Percentiles rank a stretch among this genome's conserved stretches.
phyloP scores from a whole-genome alignment of 2,888 invertebrate genomes.

The Synanthedon formicaeformis region DNA sequence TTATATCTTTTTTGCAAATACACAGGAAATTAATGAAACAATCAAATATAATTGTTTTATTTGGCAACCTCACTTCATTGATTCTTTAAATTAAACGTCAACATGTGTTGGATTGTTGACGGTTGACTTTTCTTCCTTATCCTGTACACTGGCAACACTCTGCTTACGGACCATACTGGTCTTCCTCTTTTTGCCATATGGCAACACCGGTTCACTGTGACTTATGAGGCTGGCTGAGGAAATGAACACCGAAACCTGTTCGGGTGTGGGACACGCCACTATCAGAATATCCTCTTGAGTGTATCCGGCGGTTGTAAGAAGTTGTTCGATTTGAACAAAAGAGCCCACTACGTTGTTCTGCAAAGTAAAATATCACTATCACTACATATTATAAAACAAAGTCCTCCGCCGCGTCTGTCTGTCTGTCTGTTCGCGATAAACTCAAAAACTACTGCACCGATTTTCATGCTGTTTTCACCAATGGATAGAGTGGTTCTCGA shows the following conservation, averaged over 20 bases:
- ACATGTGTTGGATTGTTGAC: background rate
- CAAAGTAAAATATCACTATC: conserved; percentile 17
- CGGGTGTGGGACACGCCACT: conserved; percentile 91
- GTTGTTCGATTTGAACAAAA: conserved; percentile 87
- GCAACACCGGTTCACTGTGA: conserved; percentile 52
- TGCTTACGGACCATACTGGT: conserved; percentile 39
- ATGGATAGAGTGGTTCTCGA: too few species aligned
- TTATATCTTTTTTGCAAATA: too few species aligned
- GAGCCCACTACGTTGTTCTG: conserved; percentile 90
- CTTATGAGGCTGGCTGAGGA: conserved; percentile 81
- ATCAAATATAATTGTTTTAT: background rate
- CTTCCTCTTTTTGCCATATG: conserved; percentile 53
- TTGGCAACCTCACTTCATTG: background rate
- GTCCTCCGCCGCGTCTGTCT: too few species aligned
- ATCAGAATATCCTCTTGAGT: conserved; percentile 84
- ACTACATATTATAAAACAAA: too few species aligned
- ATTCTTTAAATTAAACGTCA: background rate
- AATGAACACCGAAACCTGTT: conserved; percentile 90
- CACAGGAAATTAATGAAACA: too few species aligned
- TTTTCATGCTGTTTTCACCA: too few species aligned
- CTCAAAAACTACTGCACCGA: too few species aligned
- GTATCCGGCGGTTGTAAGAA: conserved; percentile 80
- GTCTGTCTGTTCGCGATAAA: too few species aligned
- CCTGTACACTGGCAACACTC: conserved; percentile 39
- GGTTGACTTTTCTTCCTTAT: conserved; percentile 19